These are phyloP conservation scores for Upupa epops DNA, from an alignment of 2,113 vertebrate genomes.

Conservation along the genomic window DNA sequence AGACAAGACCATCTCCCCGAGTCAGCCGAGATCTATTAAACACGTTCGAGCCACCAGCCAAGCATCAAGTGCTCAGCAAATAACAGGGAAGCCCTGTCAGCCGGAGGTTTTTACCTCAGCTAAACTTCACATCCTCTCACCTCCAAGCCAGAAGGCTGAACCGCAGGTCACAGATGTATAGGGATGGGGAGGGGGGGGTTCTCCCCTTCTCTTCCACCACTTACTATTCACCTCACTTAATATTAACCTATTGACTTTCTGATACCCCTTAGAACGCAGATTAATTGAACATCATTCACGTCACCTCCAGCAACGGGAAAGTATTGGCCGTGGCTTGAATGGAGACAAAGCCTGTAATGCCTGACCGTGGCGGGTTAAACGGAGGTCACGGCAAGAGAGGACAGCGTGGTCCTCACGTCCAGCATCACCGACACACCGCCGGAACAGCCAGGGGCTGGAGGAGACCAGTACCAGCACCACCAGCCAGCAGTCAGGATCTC, in stretches of 20 bases:
- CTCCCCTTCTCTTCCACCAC: not conserved
- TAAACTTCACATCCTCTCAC: not conserved
- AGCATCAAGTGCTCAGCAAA: slow-evolving; percentile 13
- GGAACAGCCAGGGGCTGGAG: not conserved
- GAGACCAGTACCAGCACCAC: accelerated
- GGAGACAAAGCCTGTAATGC: not conserved
- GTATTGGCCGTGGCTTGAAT: not conserved
- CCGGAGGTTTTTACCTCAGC: not conserved
- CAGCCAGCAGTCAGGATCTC: not conserved
- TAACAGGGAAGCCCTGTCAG: not conserved
- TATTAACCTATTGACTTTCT: slow-evolving; percentile 42
- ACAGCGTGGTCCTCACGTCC: accelerated
- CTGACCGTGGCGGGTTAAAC: not conserved
- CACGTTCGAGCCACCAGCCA: not conserved
- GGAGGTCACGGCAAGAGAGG: not conserved
- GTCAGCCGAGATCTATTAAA: not conserved
- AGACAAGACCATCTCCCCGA: not conserved
- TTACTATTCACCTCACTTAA: slow-evolving; percentile 35
- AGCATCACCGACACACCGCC: not conserved
- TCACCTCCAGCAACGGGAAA: not conserved
- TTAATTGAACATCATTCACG: slow-evolving; percentile 33
- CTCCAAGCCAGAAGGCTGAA: not conserved
- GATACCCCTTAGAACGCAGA: slow-evolving; percentile 23
- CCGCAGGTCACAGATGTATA: not conserved
- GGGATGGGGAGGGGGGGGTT: too few relatives aligned